Evolutionary conservation across 92 coral and sea anemone species (phyloP).

Genomic region (Nematostella vectensis): DNA sequence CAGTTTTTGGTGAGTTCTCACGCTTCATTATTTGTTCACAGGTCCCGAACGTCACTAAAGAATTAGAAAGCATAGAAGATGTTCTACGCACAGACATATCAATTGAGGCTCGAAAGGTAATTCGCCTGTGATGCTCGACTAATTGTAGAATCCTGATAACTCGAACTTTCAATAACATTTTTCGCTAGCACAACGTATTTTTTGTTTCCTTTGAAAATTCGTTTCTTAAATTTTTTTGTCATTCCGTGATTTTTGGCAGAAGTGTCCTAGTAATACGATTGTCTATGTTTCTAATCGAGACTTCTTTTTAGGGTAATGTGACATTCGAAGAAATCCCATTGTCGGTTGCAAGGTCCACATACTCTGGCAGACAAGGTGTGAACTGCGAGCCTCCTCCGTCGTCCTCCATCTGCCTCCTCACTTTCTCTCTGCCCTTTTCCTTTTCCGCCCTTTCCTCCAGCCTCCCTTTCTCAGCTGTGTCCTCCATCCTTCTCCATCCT

Average conservation of each 20-base stretch:
- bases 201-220: background rate
- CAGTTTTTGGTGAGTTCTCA: too few species aligned
- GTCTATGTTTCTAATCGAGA: too few species aligned
- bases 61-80: constrained; percentile 19
- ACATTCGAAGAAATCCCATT: constrained; percentile 35
- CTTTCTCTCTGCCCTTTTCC: too few species aligned
- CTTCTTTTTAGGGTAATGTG: constrained; percentile 42
- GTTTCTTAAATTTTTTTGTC: background rate
- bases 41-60: constrained; percentile 28
- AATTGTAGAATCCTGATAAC: too few species aligned
- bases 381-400: too few species aligned
- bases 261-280: too few species aligned
- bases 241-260: too few species aligned
- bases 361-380: constrained; percentile 57
- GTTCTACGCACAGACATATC: constrained; percentile 33
- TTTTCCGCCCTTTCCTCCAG: too few species aligned
- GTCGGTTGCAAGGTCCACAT: constrained; percentile 30
- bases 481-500: too few species aligned
- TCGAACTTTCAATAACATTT: too few species aligned
- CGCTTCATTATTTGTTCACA: background rate
- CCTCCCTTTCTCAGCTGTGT: too few species aligned
- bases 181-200: too few species aligned
- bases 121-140: background rate
- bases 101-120: constrained; percentile 37
- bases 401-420: background rate